Conservation (phyloP, 2,888 invertebrate species). For the Tuberolachnus salignus region DNA sequence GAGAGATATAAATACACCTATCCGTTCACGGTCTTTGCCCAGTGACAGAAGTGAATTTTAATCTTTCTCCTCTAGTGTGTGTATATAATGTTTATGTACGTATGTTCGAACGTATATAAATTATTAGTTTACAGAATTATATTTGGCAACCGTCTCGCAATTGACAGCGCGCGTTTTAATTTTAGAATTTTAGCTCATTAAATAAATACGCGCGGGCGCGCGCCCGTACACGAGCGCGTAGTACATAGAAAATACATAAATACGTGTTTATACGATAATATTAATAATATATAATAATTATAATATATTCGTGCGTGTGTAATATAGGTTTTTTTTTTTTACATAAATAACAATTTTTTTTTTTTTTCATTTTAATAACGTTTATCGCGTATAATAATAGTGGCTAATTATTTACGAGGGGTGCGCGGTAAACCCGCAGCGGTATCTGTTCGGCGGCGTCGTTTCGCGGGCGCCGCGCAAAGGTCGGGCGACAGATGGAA, state of each 20-base stretch:
- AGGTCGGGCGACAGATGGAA: conserved; percentile 53
- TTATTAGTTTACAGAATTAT: conserved; percentile 53
- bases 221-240: no score
- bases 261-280: no score
- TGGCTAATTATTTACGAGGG: no score
- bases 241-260: no score
- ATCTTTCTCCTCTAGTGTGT: conserved; percentile 9
- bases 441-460: conserved; percentile 31
- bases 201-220: conserved; percentile 23
- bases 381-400: no score
- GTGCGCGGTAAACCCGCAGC: conserved; percentile 27
- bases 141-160: conserved; percentile 49
- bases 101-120: conserved; percentile 46
- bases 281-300: neutral
- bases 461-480: neutral
- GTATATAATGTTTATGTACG: conserved; percentile 39
- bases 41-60: conserved; percentile 50
- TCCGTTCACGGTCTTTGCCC: conserved; percentile 45
- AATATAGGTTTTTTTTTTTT: no score
- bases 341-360: no score
- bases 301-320: neutral
- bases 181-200: conserved; percentile 53
- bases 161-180: conserved; percentile 47
- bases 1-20: conserved; percentile 26
- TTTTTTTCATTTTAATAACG: no score